Base-by-base conservation (phyloP, 1,140 invertebrate genomes). In the Hycleus phaleratus region DNA sequence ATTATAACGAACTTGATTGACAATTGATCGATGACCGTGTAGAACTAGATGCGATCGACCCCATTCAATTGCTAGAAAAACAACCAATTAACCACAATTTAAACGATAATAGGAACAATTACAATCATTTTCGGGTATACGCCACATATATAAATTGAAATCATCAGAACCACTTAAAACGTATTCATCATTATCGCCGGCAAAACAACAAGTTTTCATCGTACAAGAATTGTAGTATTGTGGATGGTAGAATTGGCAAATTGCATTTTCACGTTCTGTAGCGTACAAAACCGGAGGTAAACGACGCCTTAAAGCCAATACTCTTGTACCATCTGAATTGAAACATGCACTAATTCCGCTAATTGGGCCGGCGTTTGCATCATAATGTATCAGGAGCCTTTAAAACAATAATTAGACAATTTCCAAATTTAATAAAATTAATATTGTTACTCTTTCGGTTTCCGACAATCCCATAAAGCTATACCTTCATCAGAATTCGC, bases 141-240 rank as follows among this genome's bases (percentile, higher is more conserved):
- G 87, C 94, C 94, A 97, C 80, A 95, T 87, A 73, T 95, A 97
- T 10, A 97, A 73, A 73, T 93, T 93, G 70, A 96, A 97, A 74
- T 97, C 93, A 77, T 97, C 95, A 0, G 93, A 96, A 4, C 87
- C 95, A 3, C 91, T 95, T 10, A 96, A 73, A 46, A 97, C 83
- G 73, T 86, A 94, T 78, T 95, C 85, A 71, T 96, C 93, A 43
- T 85, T 81, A 4, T 86, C 83, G 0, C 93, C 94, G n/a, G 90
- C 93, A 79, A 97, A 97, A 49, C 85, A 89, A 68, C 93, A 95
- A 58, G 91, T 95, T 75, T 97, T 97, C 91, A 97, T 95, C 0
- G 94, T 97, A 72, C 93, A 97, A 1, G 91, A 94, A 73, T 97
- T 97, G 64, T 93, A 95, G 73, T 97, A 97, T 56, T 90, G 89